Evolutionary conservation across 1,140 invertebrate species (phyloP), one percentile per base, ranked within the genome.

Genomic region (Elysia chlorotica): DNA sequence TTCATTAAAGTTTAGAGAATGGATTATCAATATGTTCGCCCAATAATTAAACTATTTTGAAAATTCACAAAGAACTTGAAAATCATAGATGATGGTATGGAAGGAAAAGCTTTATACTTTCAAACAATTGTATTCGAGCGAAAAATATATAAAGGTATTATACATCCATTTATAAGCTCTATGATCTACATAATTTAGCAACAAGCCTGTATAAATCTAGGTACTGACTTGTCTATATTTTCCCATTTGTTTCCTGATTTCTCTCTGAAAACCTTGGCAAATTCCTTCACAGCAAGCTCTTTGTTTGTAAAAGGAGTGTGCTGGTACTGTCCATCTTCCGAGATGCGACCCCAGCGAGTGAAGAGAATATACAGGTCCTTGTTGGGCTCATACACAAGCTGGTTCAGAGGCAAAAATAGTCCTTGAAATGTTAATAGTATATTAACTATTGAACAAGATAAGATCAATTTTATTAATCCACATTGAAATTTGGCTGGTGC

Each of bases 291-390:
- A 35, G 86, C 89, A 33, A 88, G 87, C 25, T 85, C 84, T 41
- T 84, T 72, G 17, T 76, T 82, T 10, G 76, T 75, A 78, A 86
- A 90, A 33, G 89, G 89, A 3, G 89, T 90, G 68, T 89, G 88
- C 78, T 90, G 89, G 75, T 81, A 87, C 72, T 88, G 86, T 10
- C 89, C 89, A 3, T 37, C 77, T 37, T 86, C 84, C 28, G 89
- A 89, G 65, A 90, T 88, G 57, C 89, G 74, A n/a, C 90, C 90
- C 89, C 89, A 90, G 31, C 88, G 82, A 28, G 89, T 90, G 76
- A 90, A 90, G 30, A 90, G 77, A 36, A 90, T 79, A 73, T 85
- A 88, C 25, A 90, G 73, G 65, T 89, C 85, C 67, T 88, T 88
- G 14, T 82, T 83, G 54, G 85, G 81, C 65, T 90, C 83, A 65